phyloP scores from a whole-genome alignment of 2,888 invertebrate genomes.

The Junonia oenone region DNA sequence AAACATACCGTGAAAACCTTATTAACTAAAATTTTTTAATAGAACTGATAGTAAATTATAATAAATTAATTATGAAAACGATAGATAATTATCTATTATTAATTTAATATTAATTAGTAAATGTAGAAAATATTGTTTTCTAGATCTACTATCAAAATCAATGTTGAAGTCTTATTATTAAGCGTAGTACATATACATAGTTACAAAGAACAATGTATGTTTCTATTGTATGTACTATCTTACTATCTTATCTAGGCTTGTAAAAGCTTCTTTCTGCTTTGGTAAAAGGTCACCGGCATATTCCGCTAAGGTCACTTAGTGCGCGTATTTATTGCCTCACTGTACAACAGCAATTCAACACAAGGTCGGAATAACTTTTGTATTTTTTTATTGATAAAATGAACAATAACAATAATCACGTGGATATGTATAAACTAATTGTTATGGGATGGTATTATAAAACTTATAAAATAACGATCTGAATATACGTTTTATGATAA shows the following conservation, averaged over 20 bases:
- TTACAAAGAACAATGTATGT: no score
- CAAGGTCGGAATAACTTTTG: constrained; percentile 67
- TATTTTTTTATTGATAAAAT: constrained; percentile 50
- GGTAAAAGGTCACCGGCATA: constrained; percentile 39
- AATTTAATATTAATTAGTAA: no score
- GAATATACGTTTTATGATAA: background rate
- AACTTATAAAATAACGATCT: background rate
- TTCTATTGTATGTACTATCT: no score
- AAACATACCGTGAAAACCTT: no score
- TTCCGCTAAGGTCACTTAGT: constrained; percentile 69
- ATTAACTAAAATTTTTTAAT: no score
- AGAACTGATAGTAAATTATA: no score
- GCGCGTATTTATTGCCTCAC: constrained; percentile 68
- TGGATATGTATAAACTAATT: background rate
- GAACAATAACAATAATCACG: constrained; percentile 37
- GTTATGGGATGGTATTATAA: background rate
- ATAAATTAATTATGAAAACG: no score
- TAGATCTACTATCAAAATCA: no score
- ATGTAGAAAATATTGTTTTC: no score
- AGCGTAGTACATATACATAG: no score
- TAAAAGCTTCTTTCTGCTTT: constrained; percentile 53
- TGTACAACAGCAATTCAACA: constrained; percentile 62
- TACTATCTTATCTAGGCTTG: constrained; percentile 27
- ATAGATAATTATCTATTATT: no score
- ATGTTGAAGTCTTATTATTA: no score